These are phyloP conservation scores for Pterophyllum scalare DNA, from an alignment of 2,113 vertebrate species.

Conservation along the genomic window DNA sequence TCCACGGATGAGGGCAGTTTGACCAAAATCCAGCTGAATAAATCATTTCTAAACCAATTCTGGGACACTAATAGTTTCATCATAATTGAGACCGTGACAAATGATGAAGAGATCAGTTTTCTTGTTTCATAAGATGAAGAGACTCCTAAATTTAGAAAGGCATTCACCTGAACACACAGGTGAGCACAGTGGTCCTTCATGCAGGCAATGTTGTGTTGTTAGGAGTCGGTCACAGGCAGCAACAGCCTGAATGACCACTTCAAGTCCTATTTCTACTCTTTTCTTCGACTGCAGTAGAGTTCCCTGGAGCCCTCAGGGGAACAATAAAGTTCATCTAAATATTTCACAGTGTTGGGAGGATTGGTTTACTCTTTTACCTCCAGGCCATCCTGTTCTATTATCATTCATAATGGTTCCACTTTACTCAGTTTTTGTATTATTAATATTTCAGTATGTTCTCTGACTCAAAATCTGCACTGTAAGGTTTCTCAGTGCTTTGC, in stretches of 20 bases:
- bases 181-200: background rate
- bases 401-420: background rate
- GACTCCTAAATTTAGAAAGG: too few relatives aligned
- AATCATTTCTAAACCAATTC: background rate
- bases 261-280: background rate
- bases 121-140: background rate
- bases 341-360: slow-evolving; percentile 11
- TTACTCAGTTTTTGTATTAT: background rate
- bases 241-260: background rate
- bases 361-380: background rate
- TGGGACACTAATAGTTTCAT: background rate
- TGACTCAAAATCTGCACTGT: fast-evolving
- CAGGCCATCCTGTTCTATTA: background rate
- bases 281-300: background rate
- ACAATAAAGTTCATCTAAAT: slow-evolving; percentile 22
- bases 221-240: background rate
- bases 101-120: background rate
- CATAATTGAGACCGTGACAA: background rate
- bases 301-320: background rate
- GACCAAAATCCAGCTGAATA: background rate
- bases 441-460: slow-evolving; percentile 11
- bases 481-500: background rate
- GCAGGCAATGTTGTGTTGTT: background rate
- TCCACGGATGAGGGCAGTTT: background rate
- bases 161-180: too few relatives aligned